These are phyloP conservation scores for Zaprionus nigranus DNA, from an alignment of 1,140 invertebrate species.

Conservation along the genomic window DNA sequence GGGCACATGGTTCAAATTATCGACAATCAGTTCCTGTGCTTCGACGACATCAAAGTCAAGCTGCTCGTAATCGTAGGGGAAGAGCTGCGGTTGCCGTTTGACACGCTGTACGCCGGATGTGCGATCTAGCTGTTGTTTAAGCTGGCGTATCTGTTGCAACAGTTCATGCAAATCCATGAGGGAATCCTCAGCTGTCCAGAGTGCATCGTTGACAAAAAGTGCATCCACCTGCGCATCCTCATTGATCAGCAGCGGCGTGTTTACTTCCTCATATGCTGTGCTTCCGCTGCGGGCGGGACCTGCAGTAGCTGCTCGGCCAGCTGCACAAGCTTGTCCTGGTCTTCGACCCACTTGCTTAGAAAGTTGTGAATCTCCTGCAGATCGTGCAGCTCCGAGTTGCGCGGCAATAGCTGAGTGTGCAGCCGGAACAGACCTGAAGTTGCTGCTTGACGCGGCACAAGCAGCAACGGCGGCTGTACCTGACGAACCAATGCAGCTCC, in stretches of 20 bases:
- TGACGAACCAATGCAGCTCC: slow-evolving; percentile 73
- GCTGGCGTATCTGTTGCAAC: slow-evolving; percentile 51
- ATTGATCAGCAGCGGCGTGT: slow-evolving; percentile 50
- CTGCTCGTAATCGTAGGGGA: slow-evolving; percentile 48
- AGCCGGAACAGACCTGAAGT: slow-evolving; percentile 71
- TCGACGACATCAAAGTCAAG: slow-evolving; percentile 64
- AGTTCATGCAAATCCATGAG: slow-evolving; percentile 47
- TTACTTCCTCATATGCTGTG: slow-evolving; percentile 34
- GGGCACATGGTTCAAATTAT: slow-evolving; percentile 59
- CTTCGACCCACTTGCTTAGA: slow-evolving; percentile 65
- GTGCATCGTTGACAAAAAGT: slow-evolving; percentile 58
- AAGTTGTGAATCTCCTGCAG: slow-evolving; percentile 77
- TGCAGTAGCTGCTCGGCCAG: slow-evolving; percentile 31
- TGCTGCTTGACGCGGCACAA: slow-evolving; percentile 75
- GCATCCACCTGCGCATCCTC: slow-evolving; percentile 48
- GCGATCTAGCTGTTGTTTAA: slow-evolving; percentile 33
- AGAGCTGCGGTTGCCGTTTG: slow-evolving; percentile 52
- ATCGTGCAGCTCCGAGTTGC: slow-evolving; percentile 75
- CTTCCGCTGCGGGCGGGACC: neutral
- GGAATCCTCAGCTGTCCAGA: slow-evolving; percentile 60
- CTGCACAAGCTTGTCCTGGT: slow-evolving; percentile 56
- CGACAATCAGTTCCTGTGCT: slow-evolving; percentile 47
- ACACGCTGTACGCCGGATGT: neutral
- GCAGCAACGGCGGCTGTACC: slow-evolving; percentile 68
- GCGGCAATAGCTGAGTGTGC: slow-evolving; percentile 60